Percentiles rank a stretch among this genome's conserved stretches.
Conservation (phyloP, 2,113 vertebrate species). For the Camelus bactrianus region DNA sequence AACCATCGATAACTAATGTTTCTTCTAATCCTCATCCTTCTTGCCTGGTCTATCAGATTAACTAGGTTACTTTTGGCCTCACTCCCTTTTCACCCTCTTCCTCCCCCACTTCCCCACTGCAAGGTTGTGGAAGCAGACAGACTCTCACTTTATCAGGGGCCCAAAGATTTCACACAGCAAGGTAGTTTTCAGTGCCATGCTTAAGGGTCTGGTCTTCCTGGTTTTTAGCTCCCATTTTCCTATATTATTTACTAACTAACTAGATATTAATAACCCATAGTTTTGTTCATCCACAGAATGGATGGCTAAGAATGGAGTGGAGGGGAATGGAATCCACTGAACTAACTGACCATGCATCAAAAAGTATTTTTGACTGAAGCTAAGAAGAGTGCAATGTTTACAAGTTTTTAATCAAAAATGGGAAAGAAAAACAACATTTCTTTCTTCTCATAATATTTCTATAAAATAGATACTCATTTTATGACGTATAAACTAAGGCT, state of each 20-base stretch:
- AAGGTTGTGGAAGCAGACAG: neutral
- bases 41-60: neutral
- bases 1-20: neutral
- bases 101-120: neutral
- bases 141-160: neutral
- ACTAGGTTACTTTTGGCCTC: neutral
- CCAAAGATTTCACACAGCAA: neutral
- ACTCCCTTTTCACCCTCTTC: neutral
- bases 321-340: neutral
- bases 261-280: neutral
- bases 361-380: neutral
- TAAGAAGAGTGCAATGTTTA: neutral
- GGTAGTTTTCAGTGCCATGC: neutral
- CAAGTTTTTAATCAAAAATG: neutral
- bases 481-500: neutral
- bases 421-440: neutral
- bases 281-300: slow-evolving; percentile 15
- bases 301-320: neutral
- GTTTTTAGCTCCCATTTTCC: neutral
- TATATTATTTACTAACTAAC: neutral
- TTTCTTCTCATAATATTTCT: neutral
- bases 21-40: neutral
- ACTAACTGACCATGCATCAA: neutral
- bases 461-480: neutral
- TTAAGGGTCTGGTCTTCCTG: neutral